A percentile compares a stretch with the other conserved stretches of the same genome.
These are phyloP conservation scores for Sinocyclocheilus grahami DNA, from an alignment of 2,113 vertebrate genomes.

Conservation along the genomic window DNA sequence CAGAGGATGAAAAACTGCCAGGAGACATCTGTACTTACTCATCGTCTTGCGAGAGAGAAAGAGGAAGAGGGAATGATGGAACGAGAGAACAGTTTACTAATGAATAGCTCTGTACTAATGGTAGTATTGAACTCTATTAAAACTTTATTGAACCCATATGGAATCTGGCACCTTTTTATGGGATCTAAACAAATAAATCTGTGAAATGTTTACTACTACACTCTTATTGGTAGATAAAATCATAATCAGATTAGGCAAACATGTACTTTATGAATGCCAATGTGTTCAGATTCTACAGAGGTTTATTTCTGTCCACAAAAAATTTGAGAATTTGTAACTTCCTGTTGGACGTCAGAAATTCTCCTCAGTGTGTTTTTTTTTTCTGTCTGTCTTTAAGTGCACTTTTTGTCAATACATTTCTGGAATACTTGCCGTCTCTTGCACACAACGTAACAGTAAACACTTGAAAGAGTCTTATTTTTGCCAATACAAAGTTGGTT, in stretches of 20 bases:
- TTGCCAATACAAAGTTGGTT: background rate
- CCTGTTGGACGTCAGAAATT: background rate
- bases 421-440: background rate
- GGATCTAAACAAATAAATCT: background rate
- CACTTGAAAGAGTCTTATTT: background rate
- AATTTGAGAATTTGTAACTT: slow-evolving; percentile 5
- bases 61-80: background rate
- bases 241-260: background rate
- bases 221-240: background rate
- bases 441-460: background rate
- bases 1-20: slow-evolving; percentile 7
- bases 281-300: background rate
- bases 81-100: background rate
- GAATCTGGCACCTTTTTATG: background rate
- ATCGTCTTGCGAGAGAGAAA: background rate
- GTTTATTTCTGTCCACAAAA: background rate
- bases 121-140: background rate
- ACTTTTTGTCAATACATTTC: background rate
- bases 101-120: background rate
- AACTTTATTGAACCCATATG: background rate
- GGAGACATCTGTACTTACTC: slow-evolving; percentile 7
- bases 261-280: background rate
- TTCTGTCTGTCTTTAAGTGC: background rate
- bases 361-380: background rate
- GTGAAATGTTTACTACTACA: background rate